Evolutionary conservation across 2,797 vertebrate species (phyloP), one percentile per base, ranked within the genome.

Genomic region (Kryptopterus vitreolus): DNA sequence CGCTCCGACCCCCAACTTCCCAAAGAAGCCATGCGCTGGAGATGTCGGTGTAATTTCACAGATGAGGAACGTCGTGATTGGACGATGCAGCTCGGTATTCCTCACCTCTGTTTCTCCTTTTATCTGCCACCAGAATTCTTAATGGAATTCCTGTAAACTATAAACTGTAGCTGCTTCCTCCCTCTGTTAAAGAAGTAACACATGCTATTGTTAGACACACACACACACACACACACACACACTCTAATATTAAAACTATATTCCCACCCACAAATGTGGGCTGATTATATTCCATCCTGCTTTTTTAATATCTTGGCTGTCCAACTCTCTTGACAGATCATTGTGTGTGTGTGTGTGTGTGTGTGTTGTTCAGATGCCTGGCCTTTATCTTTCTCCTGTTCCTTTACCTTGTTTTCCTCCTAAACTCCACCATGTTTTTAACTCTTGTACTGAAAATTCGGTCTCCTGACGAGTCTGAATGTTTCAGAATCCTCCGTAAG

Each of bases 221-320:
- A 38, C 58, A 31, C 46, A 50, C 46, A 70, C 18, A 18, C 66
- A 43, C 38, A 43, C 38, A 43, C 38, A 43, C 4, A 4, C 7
- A 29, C 69, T 33, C 48, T 53, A 53, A 53, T 29, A 71, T 53
- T 10, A 53, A n/a, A 71, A 33, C 69, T 13, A 33, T 29, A 53
- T 29, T 29, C 48, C 68, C 68, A 31, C 69, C 10, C 69, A 33
- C 69, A 53, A 33, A 4, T 5, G 29, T 53, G 53, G 69, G 26
- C 69, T 71, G 69, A 71, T 52, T 29, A 70, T 29, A 52, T 48
- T 33, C 69, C 9, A n/a, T 53, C 48, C 10, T 69, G 15, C 24
- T 69, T 48, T 16, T 50, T 69, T 53, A 29, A 71, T 52, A 53
- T 26, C 48, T 31, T 52, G 26, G 26, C 48, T 70, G 68, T 71